Conservation (phyloP, 2,113 vertebrate species). For the Rallus limicola region DNA sequence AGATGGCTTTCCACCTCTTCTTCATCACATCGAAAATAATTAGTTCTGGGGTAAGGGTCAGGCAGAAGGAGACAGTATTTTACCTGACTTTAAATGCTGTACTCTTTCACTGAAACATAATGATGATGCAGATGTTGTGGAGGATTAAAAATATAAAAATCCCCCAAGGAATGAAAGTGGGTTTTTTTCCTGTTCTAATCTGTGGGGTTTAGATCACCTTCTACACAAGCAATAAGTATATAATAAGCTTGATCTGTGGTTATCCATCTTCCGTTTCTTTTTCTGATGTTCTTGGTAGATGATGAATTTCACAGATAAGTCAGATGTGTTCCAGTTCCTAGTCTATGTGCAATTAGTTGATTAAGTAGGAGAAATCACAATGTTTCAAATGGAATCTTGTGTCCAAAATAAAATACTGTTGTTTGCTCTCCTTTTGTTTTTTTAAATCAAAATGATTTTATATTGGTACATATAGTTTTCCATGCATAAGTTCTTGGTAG, state of each 20-base stretch:
- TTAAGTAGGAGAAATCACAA: background rate
- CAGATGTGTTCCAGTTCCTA: background rate
- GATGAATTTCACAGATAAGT: background rate
- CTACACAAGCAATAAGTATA: background rate
- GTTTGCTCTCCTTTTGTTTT: too few relatives aligned
- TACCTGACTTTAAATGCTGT: background rate
- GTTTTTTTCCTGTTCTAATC: background rate
- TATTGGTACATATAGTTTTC: background rate
- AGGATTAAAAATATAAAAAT: background rate
- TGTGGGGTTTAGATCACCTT: background rate
- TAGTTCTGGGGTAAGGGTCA: background rate
- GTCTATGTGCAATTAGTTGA: fast-evolving
- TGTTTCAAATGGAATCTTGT: background rate
- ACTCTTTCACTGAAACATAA: background rate
- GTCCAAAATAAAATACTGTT: background rate
- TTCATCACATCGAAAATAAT: background rate
- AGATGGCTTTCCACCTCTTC: background rate
- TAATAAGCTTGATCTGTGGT: background rate
- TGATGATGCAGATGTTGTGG: background rate
- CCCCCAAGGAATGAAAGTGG: background rate
- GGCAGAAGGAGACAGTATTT: background rate
- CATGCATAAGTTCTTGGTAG: background rate
- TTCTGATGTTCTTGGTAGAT: background rate
- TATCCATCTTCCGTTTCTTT: background rate
- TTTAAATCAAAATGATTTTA: background rate